phyloP scores from a whole-genome alignment of 1,140 invertebrate species.

The Watersipora subatra region DNA sequence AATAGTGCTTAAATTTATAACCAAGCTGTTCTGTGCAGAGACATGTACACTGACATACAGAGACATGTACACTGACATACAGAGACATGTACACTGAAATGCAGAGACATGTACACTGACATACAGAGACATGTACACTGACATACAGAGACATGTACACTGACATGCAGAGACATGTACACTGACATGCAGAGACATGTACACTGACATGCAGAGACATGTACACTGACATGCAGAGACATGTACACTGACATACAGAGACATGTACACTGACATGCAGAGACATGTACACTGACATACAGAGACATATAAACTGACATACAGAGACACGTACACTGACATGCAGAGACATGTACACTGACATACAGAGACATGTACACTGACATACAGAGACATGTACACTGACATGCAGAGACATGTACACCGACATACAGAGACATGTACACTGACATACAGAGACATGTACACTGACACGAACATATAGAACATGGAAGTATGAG shows the following conservation, averaged over 20 bases:
- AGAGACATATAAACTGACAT: conserved; percentile 5
- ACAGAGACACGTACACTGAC: conserved; percentile 6
- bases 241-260: conserved; percentile 3
- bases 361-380: conserved; percentile 11
- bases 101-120: no score
- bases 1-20: no score
- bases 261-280: conserved; percentile 3
- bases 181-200: no score
- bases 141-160: no score
- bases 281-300: not conserved
- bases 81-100: no score
- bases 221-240: not conserved
- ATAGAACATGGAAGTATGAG: conserved; percentile 2
- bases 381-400: conserved; percentile 9
- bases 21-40: no score
- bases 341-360: conserved; percentile 5
- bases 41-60: no score
- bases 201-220: not conserved
- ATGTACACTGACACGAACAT: conserved; percentile 6
- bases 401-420: conserved; percentile 9
- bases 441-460: conserved; percentile 7
- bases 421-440: conserved; percentile 8
- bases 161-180: no score
- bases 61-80: no score
- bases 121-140: no score